These are phyloP conservation scores for Styela clava DNA, from an alignment of 23 tunicate species.

Conservation along the genomic window DNA sequence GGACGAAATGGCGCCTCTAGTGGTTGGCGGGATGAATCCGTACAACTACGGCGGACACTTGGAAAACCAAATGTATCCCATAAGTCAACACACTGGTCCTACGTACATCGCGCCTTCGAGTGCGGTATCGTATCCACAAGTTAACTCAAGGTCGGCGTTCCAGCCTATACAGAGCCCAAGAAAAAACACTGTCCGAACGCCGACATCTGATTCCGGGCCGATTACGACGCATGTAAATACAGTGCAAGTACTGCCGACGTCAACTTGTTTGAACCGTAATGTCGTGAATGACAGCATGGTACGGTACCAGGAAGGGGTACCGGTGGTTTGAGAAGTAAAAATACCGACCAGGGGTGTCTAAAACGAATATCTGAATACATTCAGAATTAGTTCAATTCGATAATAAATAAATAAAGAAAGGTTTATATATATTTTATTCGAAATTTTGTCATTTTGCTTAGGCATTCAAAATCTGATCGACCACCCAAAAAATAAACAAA, in stretches of 20 bases:
- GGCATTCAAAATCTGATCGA: no score
- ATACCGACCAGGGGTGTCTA: background rate
- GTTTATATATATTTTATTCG: no score
- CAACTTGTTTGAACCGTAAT: conserved; percentile 20
- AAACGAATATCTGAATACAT: no score
- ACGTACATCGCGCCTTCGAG: background rate
- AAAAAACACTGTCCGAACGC: conserved; percentile 12
- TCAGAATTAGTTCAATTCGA: no score
- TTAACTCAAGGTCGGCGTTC: conserved; percentile 17
- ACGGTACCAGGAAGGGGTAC: conserved; percentile 21
- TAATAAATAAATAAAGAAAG: no score
- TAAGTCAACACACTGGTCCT: background rate
- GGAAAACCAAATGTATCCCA: background rate
- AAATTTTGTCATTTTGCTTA: no score
- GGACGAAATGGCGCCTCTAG: conserved; percentile 14
- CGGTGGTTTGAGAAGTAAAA: conserved; percentile 2
- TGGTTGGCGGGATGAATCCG: background rate
- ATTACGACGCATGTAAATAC: conserved; percentile 13
- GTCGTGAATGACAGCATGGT: conserved; percentile 7
- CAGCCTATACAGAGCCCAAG: conserved; percentile 27
- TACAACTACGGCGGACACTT: background rate
- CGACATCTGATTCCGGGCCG: conserved; percentile 22
- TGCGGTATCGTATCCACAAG: background rate
- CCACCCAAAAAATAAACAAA: no score
- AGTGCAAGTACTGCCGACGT: conserved; percentile 23